phyloP scores from a whole-genome alignment of 2,113 vertebrate genomes.

The Misgurnus mizolepis region DNA sequence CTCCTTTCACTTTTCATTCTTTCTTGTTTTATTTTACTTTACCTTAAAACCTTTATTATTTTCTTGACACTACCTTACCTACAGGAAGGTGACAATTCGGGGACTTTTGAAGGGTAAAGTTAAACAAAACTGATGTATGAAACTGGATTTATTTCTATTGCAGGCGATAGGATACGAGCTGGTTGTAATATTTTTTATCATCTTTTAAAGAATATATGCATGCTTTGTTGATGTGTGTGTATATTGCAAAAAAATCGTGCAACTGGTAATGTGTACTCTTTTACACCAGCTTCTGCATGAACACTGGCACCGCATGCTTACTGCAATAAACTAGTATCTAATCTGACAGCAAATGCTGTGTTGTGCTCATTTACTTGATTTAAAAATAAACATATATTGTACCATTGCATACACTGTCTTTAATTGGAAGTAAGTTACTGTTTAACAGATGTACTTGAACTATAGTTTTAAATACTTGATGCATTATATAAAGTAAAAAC shows the following conservation, averaged over 20 bases:
- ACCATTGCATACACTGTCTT: not conserved
- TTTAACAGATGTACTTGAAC: too few relatives aligned
- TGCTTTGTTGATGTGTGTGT: slow-evolving; percentile 47
- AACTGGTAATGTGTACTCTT: slow-evolving; percentile 52
- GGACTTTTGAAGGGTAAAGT: slow-evolving; percentile 15
- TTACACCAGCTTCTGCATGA: slow-evolving; percentile 54
- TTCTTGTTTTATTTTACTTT: not conserved
- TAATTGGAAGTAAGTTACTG: not conserved
- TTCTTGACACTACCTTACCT: not conserved
- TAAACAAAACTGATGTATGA: not conserved
- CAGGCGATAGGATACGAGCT: slow-evolving; percentile 41
- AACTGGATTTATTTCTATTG: slow-evolving; percentile 17
- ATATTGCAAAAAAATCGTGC: slow-evolving; percentile 38
- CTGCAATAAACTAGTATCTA: slow-evolving; percentile 50
- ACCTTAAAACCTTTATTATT: not conserved
- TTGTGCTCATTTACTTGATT: slow-evolving; percentile 23
- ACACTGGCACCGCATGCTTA: slow-evolving; percentile 52
- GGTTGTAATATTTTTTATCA: slow-evolving; percentile 15
- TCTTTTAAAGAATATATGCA: slow-evolving; percentile 43
- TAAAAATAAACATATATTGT: not conserved
- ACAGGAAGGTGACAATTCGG: not conserved
- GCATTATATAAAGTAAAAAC: too few relatives aligned
- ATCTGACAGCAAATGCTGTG: not conserved
- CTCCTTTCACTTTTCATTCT: not conserved
- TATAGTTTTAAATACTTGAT: too few relatives aligned